Conservation (phyloP, 64 coral and sea anemone genomes). For the Dendronephthya gigantea region DNA sequence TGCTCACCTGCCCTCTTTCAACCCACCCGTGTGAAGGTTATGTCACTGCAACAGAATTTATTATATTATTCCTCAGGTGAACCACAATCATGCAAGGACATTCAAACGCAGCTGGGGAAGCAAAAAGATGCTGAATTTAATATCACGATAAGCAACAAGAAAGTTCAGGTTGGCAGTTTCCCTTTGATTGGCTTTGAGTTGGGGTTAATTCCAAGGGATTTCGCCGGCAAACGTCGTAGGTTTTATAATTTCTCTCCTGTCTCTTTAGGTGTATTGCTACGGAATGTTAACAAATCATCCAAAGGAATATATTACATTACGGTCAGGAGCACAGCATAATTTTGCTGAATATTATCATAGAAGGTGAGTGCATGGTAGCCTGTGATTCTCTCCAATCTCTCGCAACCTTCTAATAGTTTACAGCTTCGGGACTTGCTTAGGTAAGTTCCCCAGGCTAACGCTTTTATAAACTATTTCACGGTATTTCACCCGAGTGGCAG, state of each 20-base stretch:
- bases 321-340: slow-evolving; percentile 59
- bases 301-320: slow-evolving; percentile 74
- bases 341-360: slow-evolving; percentile 88
- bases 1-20: too few relatives aligned
- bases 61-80: slow-evolving; percentile 26
- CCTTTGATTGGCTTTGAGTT: neutral
- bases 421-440: too few relatives aligned
- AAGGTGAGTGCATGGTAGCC: slow-evolving; percentile 70
- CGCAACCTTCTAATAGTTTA: too few relatives aligned
- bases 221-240: neutral
- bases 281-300: slow-evolving; percentile 77
- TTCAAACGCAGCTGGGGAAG: slow-evolving; percentile 58
- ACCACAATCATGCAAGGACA: slow-evolving; percentile 67
- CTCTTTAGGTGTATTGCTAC: slow-evolving; percentile 70
- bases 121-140: slow-evolving; percentile 64
- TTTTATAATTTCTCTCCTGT: neutral
- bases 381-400: too few relatives aligned
- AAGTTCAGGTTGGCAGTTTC: slow-evolving; percentile 40
- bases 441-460: too few relatives aligned
- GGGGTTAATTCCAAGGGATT: too few relatives aligned
- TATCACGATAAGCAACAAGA: slow-evolving; percentile 43
- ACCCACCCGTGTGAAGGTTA: too few relatives aligned
- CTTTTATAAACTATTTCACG: too few relatives aligned
- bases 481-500: too few relatives aligned
- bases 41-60: too few relatives aligned